Percentiles rank a stretch among this genome's conserved stretches.
These are phyloP conservation scores for Xylophagus ater DNA, from an alignment of 2,888 invertebrate genomes.

Conservation along the genomic window DNA sequence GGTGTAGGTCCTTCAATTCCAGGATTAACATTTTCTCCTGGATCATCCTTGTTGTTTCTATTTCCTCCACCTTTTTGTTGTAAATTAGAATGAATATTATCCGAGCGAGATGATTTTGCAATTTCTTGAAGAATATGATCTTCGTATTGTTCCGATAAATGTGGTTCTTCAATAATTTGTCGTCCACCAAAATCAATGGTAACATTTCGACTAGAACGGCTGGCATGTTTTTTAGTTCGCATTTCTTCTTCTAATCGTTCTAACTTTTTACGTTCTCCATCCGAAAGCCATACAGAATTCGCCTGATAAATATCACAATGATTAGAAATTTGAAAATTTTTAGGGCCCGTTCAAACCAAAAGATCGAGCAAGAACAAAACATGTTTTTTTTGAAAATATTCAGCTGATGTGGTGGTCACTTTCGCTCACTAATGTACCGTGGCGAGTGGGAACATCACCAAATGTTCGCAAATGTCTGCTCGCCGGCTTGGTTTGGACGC, in stretches of 20 bases:
- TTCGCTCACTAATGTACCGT: too few relatives aligned
- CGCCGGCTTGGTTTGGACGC: too few relatives aligned
- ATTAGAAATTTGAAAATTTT: too few relatives aligned
- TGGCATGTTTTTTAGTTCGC: slow-evolving; percentile 56
- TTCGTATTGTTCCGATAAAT: slow-evolving; percentile 33
- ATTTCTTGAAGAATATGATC: slow-evolving; percentile 36
- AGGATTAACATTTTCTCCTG: slow-evolving; percentile 20
- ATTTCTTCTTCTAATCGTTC: slow-evolving; percentile 55
- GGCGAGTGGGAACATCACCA: too few relatives aligned
- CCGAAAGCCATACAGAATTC: slow-evolving; percentile 71
- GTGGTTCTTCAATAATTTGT: slow-evolving; percentile 42
- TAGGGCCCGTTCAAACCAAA: too few relatives aligned
- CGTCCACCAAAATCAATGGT: slow-evolving; percentile 68
- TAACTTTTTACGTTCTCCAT: slow-evolving; percentile 54
- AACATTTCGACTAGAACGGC: slow-evolving; percentile 54
- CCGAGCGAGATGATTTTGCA: slow-evolving; percentile 25
- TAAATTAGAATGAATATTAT: slow-evolving; percentile 21
- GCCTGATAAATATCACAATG: too few relatives aligned
- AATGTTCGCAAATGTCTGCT: too few relatives aligned
- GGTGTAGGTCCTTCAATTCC: slow-evolving; percentile 25
- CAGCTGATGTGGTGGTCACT: too few relatives aligned
- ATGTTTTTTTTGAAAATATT: too few relatives aligned
- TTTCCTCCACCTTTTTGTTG: slow-evolving; percentile 24
- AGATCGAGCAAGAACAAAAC: too few relatives aligned
- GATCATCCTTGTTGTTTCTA: slow-evolving; percentile 11